Evolutionary conservation across 2,113 vertebrate species (phyloP), one percentile per base, ranked within the genome.

Genomic region (Sebastes schlegelii): DNA sequence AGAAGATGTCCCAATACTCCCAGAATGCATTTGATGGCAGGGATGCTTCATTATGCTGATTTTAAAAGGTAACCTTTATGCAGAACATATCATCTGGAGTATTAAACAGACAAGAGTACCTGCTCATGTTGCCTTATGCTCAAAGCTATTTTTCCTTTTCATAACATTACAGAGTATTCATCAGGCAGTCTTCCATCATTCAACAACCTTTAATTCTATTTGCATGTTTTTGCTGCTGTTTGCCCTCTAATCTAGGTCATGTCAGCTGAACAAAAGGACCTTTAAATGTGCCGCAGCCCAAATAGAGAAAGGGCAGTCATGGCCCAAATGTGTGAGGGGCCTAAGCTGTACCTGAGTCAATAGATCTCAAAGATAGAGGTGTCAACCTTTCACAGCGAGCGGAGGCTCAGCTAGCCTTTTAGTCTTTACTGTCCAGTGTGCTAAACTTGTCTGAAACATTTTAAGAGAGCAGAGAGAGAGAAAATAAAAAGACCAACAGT

Each of bases 281-380:
- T 89, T 89, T 85, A 79, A 82, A 91, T 86, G 88, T 80, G 63
- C 63, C 16, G 19, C 54, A 80, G 48, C 61, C 54, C 57, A 79
- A 87, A 87, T 77, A 87, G 86, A 91, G 80, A 80, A 76, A 86
- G 76, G 80, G 65, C 76, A 86, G 85, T 88, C 61, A 61, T 17
- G 48, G 51, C 71, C 74, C 84, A 91, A 86, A 91, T 87, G 85
- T 84, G 87, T 65, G 84, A 86, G 68, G 48, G 48, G 63, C 67
- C 71, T 58, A 46, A 84, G 83, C 87, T 79, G 45, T 52, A 79
- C 79, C 72, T 21, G 75, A 90, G 90, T 91, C 91, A 87, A 90
- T 91, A 93, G 89, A 93, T 93, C 79, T 84, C 81, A 86, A 60
- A 92, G 90, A 91, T 91, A 92, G 84, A 87, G 76, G 85, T 86